A percentile compares a stretch with the other conserved stretches of the same genome.
Conservation (phyloP, 2,888 invertebrate genomes). For the Nephrotoma guestfalica region DNA sequence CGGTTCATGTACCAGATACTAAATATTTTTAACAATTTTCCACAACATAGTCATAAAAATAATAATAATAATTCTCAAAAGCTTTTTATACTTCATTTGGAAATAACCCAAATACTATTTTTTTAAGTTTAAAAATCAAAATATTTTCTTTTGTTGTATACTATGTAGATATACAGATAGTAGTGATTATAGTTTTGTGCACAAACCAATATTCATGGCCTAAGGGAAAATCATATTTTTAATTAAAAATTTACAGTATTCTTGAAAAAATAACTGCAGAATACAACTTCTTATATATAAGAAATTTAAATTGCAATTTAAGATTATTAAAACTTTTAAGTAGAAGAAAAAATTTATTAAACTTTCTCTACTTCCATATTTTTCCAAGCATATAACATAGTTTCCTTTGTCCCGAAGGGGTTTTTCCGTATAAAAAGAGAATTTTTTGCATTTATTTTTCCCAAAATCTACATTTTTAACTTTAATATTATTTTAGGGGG, state of each 20-base stretch:
- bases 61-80: not conserved
- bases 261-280: not conserved
- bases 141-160: not conserved
- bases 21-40: too few relatives aligned
- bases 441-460: too few relatives aligned
- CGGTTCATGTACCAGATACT: too few relatives aligned
- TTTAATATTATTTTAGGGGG: too few relatives aligned
- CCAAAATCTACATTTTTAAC: too few relatives aligned
- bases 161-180: not conserved
- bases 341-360: not conserved
- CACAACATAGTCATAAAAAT: not conserved
- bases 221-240: not conserved
- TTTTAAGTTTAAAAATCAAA: not conserved
- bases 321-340: not conserved
- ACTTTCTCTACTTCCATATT: not conserved
- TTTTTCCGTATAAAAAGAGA: not conserved
- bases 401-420: not conserved
- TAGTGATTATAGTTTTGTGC: not conserved
- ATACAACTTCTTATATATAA: not conserved
- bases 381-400: not conserved
- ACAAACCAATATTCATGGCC: not conserved
- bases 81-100: not conserved
- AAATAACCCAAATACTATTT: too few relatives aligned
- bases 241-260: not conserved
- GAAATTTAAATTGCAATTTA: not conserved